Base-by-base conservation (phyloP, 2,797 vertebrate species). In the Graptemys geographica region DNA sequence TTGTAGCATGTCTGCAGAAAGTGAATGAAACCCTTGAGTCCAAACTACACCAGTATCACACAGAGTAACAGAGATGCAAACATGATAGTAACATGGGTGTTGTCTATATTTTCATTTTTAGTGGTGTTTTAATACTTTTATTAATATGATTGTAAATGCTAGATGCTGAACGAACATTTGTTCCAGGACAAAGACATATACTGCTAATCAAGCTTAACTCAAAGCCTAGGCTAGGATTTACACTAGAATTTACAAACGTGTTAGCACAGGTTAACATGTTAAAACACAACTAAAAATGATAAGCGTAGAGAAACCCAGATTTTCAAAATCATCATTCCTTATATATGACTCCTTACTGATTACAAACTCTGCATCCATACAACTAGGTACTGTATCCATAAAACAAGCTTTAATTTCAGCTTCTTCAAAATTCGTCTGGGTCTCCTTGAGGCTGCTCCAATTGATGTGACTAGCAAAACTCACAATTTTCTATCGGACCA, bases 401-500 rank as follows among this genome's bases (percentile, higher is more conserved):
- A 44, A 6, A 76, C 72, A 76, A 76, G 23, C 44, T 47, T 44
- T 47, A 47, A 76, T 47, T 47, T 25, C 12, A 56, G 4, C 74
- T 52, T 47, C 57, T 51, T 3, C 25, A 13, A 6, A 31, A 81
- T 44, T 16, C 65, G 37, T 15, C 13, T 59, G 25, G 31, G 55
- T 51, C 88, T 59, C 11, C 25, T 31, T 25, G 59, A 82, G 84
- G n/a, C 15, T 52, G 6, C 16, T 0, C 1, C 0, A 0, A 47
- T 28, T 23, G 27, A 10, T 21, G 33, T 41, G 15, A 31, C 23
- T 16, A 33, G 5, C 37, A 62, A 81, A 81, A 28, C 51, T 49
- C 76, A 19, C 51, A 49, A 33, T 16, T 81, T 27, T 81, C 53
- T 44, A 18, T 28, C 6, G 13, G 1, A 83, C 15, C 5, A 2